Conservation (phyloP, 1,140 invertebrate genomes). For the Trachymyrmex cornetzi region DNA sequence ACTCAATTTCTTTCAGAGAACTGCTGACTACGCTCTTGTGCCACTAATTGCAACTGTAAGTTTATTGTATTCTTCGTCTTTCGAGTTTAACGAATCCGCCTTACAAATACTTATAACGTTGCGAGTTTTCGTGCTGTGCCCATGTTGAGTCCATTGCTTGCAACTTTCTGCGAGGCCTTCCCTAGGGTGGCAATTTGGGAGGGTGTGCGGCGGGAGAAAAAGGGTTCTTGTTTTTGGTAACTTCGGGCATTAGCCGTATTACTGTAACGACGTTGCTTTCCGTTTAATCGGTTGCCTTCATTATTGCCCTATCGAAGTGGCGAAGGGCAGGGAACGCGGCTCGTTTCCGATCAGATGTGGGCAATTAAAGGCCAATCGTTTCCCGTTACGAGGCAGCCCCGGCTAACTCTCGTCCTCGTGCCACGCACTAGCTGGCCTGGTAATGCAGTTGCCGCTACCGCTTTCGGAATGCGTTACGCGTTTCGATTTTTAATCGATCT, state of each 20-base stretch:
- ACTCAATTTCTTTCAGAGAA: too few relatives aligned
- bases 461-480: conserved; percentile 23
- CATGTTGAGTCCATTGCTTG: background rate
- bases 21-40: too few relatives aligned
- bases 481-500: conserved; percentile 65
- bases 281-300: conserved; percentile 54
- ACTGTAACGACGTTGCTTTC: conserved; percentile 64
- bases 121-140: background rate
- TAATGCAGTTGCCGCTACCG: conserved; percentile 48
- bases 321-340: conserved; percentile 25
- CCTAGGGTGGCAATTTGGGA: conserved; percentile 1
- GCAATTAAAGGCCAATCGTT: conserved; percentile 77
- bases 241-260: conserved; percentile 52
- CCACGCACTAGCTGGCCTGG: conserved; percentile 18
- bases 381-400: conserved; percentile 65
- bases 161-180: conserved; percentile 32
- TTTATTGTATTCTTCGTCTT: background rate
- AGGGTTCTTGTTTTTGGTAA: conserved; percentile 64
- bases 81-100: background rate
- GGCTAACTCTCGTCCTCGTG: conserved; percentile 7
- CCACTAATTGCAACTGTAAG: too few relatives aligned
- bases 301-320: conserved; percentile 65
- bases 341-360: conserved; percentile 76
- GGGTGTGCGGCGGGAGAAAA: background rate
- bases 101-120: conserved; percentile 4